Evolutionary conservation across 2,113 vertebrate genomes (phyloP), one percentile per base, ranked within the genome.

Genomic region (Brevimyrus niger): DNA sequence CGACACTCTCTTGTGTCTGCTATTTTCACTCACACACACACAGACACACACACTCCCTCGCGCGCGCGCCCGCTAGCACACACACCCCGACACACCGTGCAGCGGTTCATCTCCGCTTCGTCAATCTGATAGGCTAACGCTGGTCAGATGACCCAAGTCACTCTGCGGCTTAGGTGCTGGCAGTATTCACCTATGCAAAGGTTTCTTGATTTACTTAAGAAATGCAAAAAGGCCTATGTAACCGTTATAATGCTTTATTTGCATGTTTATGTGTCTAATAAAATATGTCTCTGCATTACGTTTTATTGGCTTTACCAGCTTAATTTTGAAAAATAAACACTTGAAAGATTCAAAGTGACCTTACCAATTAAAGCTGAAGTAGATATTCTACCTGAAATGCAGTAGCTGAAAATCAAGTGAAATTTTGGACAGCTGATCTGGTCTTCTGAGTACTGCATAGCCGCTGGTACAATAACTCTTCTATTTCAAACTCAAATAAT

Each of bases 81-180:
- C 8, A 61, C 85, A 19, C 89, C 42, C 23, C 31, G 35, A 42
- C 50, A 55, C 92, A 53, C 90, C 89, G 92, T 65, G 93, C 76
- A 91, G 93, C 90, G 90, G 92, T 86, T 88, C 61, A 87, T 76
- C 90, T 87, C 42, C 42, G 50, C 69, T 88, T 87, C 91, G 15
- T 82, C 69, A 50, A 47, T 86, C 27, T 23, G 92, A 95, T 95
- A 93, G 94, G 94, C 91, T 93, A 87, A 4, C n/a, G 42, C 10
- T 35, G 1, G 91, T 95, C 95, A 95, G 89, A 58, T 95, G 94
- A 94, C 87, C 50, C 38, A 84, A 53, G 38, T 84, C 80, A 11
- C 35, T 44, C 51, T 58, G 42, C 19, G 31, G 11, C 51, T 38
- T 87, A 61, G 87, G 88, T 23, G 21, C 58, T 55, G 50, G 19